phyloP scores from a whole-genome alignment of 2,797 vertebrate genomes.

The Gymnoscopelus microlampas region DNA sequence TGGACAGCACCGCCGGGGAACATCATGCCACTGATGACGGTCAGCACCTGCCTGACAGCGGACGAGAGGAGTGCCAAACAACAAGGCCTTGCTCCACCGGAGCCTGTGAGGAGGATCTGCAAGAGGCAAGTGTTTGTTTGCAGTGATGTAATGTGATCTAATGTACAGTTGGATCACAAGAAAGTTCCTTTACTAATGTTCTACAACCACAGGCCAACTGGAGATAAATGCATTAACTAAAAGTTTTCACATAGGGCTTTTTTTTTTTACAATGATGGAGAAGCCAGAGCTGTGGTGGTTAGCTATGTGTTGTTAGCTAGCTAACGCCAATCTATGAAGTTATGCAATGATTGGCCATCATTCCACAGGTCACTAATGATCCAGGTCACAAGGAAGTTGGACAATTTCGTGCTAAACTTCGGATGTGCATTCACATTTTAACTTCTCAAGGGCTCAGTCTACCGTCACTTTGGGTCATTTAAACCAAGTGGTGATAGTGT shows the following conservation, averaged over 20 bases:
- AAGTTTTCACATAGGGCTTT: slow-evolving; percentile 8
- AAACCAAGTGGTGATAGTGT: too few relatives aligned
- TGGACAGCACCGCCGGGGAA: slow-evolving; percentile 28
- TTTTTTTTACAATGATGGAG: background rate
- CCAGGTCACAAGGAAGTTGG: slow-evolving; percentile 18
- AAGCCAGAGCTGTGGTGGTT: slow-evolving; percentile 27
- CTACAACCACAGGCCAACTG: background rate
- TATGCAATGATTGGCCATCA: slow-evolving; percentile 9
- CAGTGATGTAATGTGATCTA: slow-evolving; percentile 7
- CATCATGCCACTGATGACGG: slow-evolving; percentile 34
- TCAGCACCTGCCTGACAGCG: slow-evolving; percentile 55
- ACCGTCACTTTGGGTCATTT: background rate
- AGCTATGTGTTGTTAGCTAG: slow-evolving; percentile 24
- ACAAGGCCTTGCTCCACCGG: slow-evolving; percentile 60
- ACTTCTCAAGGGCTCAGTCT: slow-evolving; percentile 14
- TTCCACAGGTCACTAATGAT: slow-evolving; percentile 7
- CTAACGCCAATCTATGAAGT: slow-evolving; percentile 5
- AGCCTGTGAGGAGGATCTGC: slow-evolving; percentile 60
- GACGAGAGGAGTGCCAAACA: slow-evolving; percentile 53
- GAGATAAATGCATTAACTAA: background rate
- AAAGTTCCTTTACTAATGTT: background rate
- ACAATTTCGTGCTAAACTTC: background rate
- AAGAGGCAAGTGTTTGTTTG: slow-evolving; percentile 70
- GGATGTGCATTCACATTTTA: slow-evolving; percentile 29
- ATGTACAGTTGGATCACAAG: background rate